phyloP scores from a whole-genome alignment of 2,797 vertebrate genomes.

The Hydrophis major region DNA sequence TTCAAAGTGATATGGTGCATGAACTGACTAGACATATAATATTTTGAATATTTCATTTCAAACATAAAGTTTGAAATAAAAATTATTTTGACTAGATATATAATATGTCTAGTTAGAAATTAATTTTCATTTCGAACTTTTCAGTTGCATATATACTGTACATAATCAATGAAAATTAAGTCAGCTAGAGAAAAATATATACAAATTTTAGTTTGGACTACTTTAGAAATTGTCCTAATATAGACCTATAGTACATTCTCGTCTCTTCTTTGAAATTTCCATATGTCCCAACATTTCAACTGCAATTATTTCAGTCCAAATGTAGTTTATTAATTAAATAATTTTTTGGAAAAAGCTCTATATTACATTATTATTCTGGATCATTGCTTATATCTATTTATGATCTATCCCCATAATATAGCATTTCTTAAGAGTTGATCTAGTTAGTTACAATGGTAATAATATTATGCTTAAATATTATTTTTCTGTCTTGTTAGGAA shows the following conservation, averaged over 20 bases:
- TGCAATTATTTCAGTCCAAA: conserved; percentile 14
- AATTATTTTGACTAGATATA: too few relatives aligned
- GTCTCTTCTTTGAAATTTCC: neutral
- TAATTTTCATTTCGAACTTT: neutral
- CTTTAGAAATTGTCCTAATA: neutral
- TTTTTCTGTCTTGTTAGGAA: neutral
- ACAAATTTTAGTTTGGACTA: neutral
- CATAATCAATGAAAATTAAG: neutral
- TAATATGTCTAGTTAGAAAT: neutral
- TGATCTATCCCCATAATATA: neutral
- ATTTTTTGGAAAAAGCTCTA: neutral
- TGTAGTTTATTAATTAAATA: neutral
- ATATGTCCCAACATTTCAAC: neutral
- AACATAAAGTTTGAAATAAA: too few relatives aligned
- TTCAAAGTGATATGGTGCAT: neutral
- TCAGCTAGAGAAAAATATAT: neutral
- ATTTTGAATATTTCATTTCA: too few relatives aligned
- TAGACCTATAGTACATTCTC: neutral
- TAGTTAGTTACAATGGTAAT: neutral
- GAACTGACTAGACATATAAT: too few relatives aligned
- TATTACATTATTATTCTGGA: neutral
- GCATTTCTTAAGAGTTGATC: neutral
- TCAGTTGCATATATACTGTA: neutral
- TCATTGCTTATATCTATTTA: neutral
- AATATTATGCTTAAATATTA: neutral